Conservation (phyloP, 1,140 invertebrate genomes). For the Luehdorfia chinensis region DNA sequence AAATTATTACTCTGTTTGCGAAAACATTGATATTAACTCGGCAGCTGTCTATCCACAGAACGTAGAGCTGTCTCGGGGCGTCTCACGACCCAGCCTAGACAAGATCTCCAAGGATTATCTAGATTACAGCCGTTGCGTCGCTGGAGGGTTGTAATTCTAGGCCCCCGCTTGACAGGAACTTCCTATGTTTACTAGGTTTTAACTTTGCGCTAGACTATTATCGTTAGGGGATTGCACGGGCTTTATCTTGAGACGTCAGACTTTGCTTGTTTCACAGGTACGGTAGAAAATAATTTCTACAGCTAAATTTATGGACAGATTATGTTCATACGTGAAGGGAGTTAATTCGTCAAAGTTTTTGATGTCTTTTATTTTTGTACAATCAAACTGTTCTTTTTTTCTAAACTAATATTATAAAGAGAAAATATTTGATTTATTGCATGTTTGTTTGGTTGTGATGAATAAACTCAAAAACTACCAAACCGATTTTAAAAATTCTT, state of each 20-base stretch:
- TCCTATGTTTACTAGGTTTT: constrained; percentile 13
- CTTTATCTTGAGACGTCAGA: neutral
- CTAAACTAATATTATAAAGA: no score
- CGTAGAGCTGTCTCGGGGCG: neutral
- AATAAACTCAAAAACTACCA: no score
- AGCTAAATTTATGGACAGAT: no score
- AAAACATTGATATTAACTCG: neutral
- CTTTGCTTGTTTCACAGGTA: neutral
- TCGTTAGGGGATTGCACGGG: neutral
- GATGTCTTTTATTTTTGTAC: no score
- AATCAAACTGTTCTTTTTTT: no score
- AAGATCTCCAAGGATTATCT: constrained; percentile 5
- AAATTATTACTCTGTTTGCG: no score
- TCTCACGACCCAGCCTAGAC: neutral
- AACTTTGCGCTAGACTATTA: constrained; percentile 2
- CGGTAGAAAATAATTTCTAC: no score
- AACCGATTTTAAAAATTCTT: no score
- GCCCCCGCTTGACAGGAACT: constrained; percentile 5
- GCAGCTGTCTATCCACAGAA: neutral
- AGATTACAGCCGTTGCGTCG: constrained; percentile 7
- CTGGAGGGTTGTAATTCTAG: constrained; percentile 10
- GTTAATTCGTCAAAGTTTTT: no score
- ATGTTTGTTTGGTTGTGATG: no score
- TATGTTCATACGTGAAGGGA: no score
- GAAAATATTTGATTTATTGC: no score